Base-by-base conservation (phyloP, 2,888 invertebrate genomes). In the Leptinotarsa rubiginosa region DNA sequence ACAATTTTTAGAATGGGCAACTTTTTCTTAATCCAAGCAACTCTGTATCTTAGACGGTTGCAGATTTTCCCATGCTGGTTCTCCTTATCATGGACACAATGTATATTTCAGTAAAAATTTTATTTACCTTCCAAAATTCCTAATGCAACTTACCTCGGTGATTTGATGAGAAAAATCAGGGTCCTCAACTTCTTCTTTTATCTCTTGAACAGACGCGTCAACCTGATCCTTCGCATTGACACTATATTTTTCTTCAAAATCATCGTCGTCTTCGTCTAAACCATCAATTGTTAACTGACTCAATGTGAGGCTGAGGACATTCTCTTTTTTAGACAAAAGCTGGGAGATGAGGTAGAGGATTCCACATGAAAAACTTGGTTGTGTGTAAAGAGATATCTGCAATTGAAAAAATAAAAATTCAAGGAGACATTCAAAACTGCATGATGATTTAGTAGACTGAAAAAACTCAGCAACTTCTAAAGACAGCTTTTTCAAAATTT, bases 311-410 rank as follows among this genome's bases (percentile, higher is more conserved):
- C 85, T 83, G 69, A 82, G 81, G 25, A 85, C 70, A 86, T 80
- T 16, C 47, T 76, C 65, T 49, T 84, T 87, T 78, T 87, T 87
- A 3, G 87, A 80, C 64, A 92, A 87, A 2, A 93, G 87, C 79
- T 97, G 94, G 0, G 95, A 93, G 56, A 96, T 89, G 41, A 97
- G 85, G 82, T 95, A 94, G 66, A 98, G 88, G 80, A 95, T 92
- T 10, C 95, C 97, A 83, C 96, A 96, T 0, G 93, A 90, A 85
- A 97, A 93, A 70, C 93, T 92, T 0, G 96, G 92, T 16, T 93
- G 91, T 85, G 93, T 92, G 81, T 93, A 92, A 20, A 92, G 87
- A n/a, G 93, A 89, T 68, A 93, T 83, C 87, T 93, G 90, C 13
- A 89, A 81, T 66, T 65, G 22, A 65, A 31, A 75, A 54, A 69